These are phyloP conservation scores for Villa cingulata DNA, from an alignment of 2,888 invertebrate genomes.

Conservation along the genomic window DNA sequence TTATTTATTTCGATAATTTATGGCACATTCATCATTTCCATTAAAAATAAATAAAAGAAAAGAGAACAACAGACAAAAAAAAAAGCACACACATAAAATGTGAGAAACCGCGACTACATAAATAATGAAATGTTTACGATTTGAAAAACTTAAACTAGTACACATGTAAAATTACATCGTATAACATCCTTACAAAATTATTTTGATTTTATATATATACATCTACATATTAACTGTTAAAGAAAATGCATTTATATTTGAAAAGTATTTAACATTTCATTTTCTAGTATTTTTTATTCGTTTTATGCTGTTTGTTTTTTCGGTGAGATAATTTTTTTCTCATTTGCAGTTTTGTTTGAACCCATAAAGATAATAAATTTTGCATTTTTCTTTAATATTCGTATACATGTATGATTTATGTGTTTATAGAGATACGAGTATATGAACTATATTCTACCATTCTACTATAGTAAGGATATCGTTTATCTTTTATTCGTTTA, in stretches of 20 bases:
- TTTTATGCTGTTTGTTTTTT: too few relatives aligned
- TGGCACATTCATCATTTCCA: conserved; percentile 30
- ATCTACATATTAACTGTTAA: too few relatives aligned
- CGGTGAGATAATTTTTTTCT: not conserved
- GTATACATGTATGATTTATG: not conserved
- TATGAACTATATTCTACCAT: too few relatives aligned
- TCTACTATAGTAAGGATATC: too few relatives aligned
- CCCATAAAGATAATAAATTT: not conserved
- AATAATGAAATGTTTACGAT: not conserved
- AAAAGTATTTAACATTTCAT: not conserved
- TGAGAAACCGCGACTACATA: conserved; percentile 14
- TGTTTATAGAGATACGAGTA: too few relatives aligned
- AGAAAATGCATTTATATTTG: not conserved
- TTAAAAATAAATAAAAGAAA: conserved; percentile 9
- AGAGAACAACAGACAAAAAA: too few relatives aligned
- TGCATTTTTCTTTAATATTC: too few relatives aligned
- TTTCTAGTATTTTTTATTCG: too few relatives aligned
- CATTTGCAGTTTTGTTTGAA: not conserved
- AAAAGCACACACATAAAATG: too few relatives aligned
- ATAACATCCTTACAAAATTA: not conserved
- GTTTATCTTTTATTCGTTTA: too few relatives aligned
- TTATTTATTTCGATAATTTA: conserved; percentile 35
- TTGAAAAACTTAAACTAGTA: too few relatives aligned
- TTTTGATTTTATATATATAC: not conserved
- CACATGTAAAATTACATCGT: not conserved